Evolutionary conservation across 2,797 vertebrate genomes (phyloP), one percentile per base, ranked within the genome.

Genomic region (Pseudopleuronectes americanus): DNA sequence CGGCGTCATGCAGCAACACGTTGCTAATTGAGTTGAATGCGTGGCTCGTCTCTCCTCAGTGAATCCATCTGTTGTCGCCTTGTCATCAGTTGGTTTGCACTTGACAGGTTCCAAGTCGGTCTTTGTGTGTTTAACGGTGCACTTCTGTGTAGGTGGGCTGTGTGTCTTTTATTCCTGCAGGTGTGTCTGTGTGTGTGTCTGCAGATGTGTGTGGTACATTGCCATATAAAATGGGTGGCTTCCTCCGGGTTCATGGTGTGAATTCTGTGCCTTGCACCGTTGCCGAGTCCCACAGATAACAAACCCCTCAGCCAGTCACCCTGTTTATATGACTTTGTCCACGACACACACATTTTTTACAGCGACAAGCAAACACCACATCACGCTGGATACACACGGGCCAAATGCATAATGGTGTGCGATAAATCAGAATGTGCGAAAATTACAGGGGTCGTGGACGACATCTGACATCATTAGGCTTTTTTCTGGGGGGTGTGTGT

Each of bases 1-100:
- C 84, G 89, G 89, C 90, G 86, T 92, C 87, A 90, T 84, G 86
- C 90, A 82, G 89, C 87, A 90, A 84, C 89, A 84, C 89, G 77
- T 85, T 78, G 83, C 91, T 95, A 93, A 94, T 92, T 93, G 91
- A 91, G 90, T 92, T 90, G 90, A 93, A 90, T 92, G 81, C 87
- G 89, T 87, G 55, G 89, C 89, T 87, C 81, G 86, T 91, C 90
- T 91, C 90, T 92, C 89, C 87, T 91, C 89, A 86, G 78, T 84
- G 89, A 87, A 88, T 92, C 91, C 86, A 89, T 93, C 92, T 93
- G 91, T 93, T 89, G 84, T 87, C 80, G 80, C 84, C 92, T 89
- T 93, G 90, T 93, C 93, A 88, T 84, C 84, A 80, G 87, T 91
- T 90, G 86, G 86, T 90, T 88, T 74, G 83, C 87, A 90, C 89